phyloP scores from a whole-genome alignment of 2,113 vertebrate genomes.

The Chionodraco myersi region DNA sequence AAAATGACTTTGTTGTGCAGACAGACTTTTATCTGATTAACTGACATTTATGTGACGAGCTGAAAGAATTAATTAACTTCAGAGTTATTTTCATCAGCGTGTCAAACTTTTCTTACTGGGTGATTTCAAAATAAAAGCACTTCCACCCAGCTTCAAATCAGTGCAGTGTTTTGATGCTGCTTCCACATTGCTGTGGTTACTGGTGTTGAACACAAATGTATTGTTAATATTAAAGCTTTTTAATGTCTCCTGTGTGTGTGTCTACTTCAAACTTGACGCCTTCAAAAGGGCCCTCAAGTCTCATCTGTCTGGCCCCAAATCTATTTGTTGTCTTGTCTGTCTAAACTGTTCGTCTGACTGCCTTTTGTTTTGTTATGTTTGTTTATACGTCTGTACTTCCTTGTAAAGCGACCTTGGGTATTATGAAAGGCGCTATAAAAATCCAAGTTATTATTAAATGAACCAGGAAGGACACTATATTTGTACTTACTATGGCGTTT shows the following conservation, averaged over 20 bases:
- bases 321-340: no score
- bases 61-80: background rate
- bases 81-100: background rate
- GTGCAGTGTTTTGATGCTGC: background rate
- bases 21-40: background rate
- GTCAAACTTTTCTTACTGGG: background rate
- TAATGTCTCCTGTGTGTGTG: background rate
- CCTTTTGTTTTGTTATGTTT: no score
- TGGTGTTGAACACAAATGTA: background rate
- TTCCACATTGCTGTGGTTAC: background rate
- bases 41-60: background rate
- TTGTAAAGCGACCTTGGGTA: no score
- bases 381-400: no score
- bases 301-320: no score
- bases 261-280: background rate
- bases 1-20: background rate
- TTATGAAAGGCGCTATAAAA: no score
- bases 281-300: no score
- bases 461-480: no score
- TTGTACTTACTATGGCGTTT: no score
- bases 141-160: background rate
- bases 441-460: no score
- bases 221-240: background rate
- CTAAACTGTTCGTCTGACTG: no score
- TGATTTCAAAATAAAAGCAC: slow-evolving; percentile 47